Percentiles rank a stretch among this genome's conserved stretches.
Evolutionary conservation across 2,113 vertebrate species (phyloP).

Genomic region (Litocranius walleri): DNA sequence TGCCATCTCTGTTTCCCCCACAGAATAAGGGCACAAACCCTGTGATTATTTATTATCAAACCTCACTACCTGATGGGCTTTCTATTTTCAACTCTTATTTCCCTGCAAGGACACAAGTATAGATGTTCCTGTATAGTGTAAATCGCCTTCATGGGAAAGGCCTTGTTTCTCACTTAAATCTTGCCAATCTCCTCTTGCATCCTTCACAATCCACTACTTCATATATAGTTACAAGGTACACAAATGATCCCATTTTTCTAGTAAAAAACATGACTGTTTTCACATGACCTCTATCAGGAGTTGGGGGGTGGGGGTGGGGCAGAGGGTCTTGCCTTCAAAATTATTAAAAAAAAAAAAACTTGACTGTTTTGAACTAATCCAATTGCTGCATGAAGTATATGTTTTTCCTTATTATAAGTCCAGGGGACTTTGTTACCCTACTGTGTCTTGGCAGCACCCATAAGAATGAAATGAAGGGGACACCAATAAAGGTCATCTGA

Average conservation of each 20-base stretch:
- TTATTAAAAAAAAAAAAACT: neutral
- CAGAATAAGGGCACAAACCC: neutral
- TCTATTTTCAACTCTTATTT: neutral
- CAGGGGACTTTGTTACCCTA: neutral
- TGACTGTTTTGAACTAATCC: neutral
- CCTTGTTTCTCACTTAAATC: neutral
- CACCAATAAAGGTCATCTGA: conserved; percentile 10
- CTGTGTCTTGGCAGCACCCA: neutral
- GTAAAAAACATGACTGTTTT: neutral
- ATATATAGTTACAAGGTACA: neutral
- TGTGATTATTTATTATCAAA: neutral
- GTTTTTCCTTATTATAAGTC: neutral
- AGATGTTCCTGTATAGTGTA: neutral
- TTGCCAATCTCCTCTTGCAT: neutral
- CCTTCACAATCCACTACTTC: neutral
- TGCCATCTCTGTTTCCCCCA: neutral
- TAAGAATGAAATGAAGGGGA: neutral
- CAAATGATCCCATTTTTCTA: neutral
- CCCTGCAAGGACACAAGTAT: neutral
- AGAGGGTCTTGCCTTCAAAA: neutral
- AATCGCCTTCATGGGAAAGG: neutral
- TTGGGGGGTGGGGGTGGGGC: neutral
- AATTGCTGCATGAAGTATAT: neutral
- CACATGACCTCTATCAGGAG: neutral
- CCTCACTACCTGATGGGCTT: neutral